Conservation (phyloP, 2,113 vertebrate genomes). For the Silurus meridionalis region DNA sequence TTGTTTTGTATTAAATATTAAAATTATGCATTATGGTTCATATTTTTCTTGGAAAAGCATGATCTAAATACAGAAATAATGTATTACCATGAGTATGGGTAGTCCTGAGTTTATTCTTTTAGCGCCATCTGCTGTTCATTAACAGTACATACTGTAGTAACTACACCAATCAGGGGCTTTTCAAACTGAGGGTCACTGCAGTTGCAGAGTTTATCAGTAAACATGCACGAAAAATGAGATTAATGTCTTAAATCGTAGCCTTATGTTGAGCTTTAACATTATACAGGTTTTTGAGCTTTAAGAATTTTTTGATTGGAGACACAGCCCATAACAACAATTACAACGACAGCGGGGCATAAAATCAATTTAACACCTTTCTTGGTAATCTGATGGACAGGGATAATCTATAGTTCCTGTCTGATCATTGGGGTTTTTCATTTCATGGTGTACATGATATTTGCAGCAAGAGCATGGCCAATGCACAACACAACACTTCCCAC, state of each 20-base stretch:
- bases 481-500: background rate
- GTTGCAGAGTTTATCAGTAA: too few relatives aligned
- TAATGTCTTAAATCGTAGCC: too few relatives aligned
- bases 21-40: background rate
- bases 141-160: background rate
- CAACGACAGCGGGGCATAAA: background rate
- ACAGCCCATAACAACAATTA: background rate
- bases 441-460: too few relatives aligned
- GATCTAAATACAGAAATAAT: background rate
- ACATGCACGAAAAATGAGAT: too few relatives aligned
- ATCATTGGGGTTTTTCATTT: background rate
- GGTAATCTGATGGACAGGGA: background rate
- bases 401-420: background rate
- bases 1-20: too few relatives aligned
- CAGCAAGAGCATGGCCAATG: too few relatives aligned
- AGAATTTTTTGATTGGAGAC: background rate
- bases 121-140: conserved; percentile 12
- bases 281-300: too few relatives aligned
- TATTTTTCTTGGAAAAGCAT: background rate
- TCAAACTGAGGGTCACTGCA: background rate
- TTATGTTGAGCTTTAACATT: too few relatives aligned
- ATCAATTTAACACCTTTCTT: background rate
- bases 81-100: background rate
- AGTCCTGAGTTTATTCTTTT: background rate
- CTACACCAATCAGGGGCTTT: background rate